A percentile compares a stretch with the other conserved stretches of the same genome.
Evolutionary conservation across 2,888 invertebrate genomes (phyloP).

Genomic region (Dorcus parallelipipedus): DNA sequence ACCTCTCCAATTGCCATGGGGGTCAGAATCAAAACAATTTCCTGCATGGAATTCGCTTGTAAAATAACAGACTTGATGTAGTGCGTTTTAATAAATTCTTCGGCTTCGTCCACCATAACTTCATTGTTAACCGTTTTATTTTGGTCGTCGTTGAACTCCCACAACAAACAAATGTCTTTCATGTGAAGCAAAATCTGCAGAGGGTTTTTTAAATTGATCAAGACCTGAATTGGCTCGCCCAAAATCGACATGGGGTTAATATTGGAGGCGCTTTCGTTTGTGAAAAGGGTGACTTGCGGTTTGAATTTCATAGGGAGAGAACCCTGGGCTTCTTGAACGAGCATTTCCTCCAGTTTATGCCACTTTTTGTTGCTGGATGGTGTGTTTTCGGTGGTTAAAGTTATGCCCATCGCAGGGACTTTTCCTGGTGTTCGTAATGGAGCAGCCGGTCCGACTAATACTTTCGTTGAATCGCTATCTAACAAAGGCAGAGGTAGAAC

Average conservation of each 20-base stretch:
- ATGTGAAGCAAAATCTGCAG: constrained; percentile 69
- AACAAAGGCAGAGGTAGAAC: constrained; percentile 74
- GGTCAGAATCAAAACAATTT: constrained; percentile 66
- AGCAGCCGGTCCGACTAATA: constrained; percentile 63
- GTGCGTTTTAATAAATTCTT: constrained; percentile 55
- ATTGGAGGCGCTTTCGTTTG: constrained; percentile 61
- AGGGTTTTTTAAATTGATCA: constrained; percentile 72
- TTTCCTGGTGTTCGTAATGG: constrained; percentile 58
- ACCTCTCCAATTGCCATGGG: constrained; percentile 73
- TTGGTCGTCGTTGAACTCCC: constrained; percentile 60
- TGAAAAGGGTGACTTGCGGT: constrained; percentile 73
- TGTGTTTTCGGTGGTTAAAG: constrained; percentile 41
- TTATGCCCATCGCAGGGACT: constrained; percentile 54
- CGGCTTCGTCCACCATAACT: constrained; percentile 42
- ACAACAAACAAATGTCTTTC: constrained; percentile 68
- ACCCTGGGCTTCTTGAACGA: constrained; percentile 67
- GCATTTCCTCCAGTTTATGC: constrained; percentile 74
- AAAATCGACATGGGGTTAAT: constrained; percentile 69
- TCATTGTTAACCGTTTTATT: constrained; percentile 46
- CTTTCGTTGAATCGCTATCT: constrained; percentile 63
- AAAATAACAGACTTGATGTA: constrained; percentile 56
- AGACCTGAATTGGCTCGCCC: constrained; percentile 79
- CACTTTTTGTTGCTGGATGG: constrained; percentile 50
- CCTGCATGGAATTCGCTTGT: constrained; percentile 59
- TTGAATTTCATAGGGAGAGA: constrained; percentile 72